Evolutionary conservation across 2,888 invertebrate genomes (phyloP), one percentile per base, ranked within the genome.

Genomic region (Caenorhabditis japonica): DNA sequence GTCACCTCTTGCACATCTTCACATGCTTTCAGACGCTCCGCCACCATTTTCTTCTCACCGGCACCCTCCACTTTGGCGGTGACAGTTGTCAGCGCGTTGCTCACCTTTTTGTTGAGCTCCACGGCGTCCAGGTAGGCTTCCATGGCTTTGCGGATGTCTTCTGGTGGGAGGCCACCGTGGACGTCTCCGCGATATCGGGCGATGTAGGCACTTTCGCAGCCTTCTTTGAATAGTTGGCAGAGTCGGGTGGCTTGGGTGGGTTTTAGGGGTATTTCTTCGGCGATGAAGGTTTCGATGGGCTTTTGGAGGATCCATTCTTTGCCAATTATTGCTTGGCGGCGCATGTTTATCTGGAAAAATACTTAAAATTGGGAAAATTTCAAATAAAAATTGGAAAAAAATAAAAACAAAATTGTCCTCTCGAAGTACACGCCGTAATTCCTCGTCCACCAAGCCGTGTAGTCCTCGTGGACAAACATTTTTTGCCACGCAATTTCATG

Each of bases 141-240:
- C 17, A 51, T 62, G 0, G 68, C 62, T 27, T 71, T 69, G 17
- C 79, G 56, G 33, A 79, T 43, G 25, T 62, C 30, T 7, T 75
- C 73, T 1, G 72, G 72, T 17, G 58, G 5, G 17, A 79, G 27
- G 13, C 68, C 73, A 15, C 75, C 75, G 39, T 77, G 75, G 1
- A 60, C 68, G 68, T 77, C 71, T 17, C 33, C 53, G 23, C 68
- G 44, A 36, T 80, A 77, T 43, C 77, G 43, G 3, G 77, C 75
- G 10, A 80, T 66, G 19, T 77, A 80, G 17, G 80, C 77, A n/a
- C 68, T 70, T 46, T 73, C 73, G 34, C 56, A 61, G 2, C 68
- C 66, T 15, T 73, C 23, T 23, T 61, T 46, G 36, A 73, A 56
- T 3, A 73, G 30, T 0, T 34, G 4, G 25, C 19, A 15, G 0